Evolutionary conservation across 2,888 invertebrate genomes (phyloP), one percentile per base, ranked within the genome.

Genomic region (Drosophila acutilabella): DNA sequence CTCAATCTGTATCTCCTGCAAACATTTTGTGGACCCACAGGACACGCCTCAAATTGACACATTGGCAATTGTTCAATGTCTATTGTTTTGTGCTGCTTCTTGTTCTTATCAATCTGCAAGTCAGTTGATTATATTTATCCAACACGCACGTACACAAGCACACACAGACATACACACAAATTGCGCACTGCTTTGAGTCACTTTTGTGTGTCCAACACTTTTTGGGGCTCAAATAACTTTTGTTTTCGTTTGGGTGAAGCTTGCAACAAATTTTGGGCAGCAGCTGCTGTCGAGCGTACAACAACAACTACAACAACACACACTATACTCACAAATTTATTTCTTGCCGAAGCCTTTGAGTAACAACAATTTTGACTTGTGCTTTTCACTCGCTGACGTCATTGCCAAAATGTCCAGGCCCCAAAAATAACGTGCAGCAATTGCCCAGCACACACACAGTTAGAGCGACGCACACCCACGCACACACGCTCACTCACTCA

Each of bases 1-100:
- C 51, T 52, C 20, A 20, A 59, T 51, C 14, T 42, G 11, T 5
- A 4, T 40, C 0, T 41, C 4, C 4, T 18, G 10, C 11, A 26
- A 30, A 26, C 40, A 36, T 50, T 61, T 53, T 38, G 18, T 11
- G 38, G 20, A n/a, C 54, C 26, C 0, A n/a, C 18, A 10, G 8
- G 41, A 30, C 44, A 41, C 47, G 65, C 47, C 44, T 68, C 58
- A 73, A 62, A 71, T 78, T 81, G 82, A 78, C 82, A 71, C 75
- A 85, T 81, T 82, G 85, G 57, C 68, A 85, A 82, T 80, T 54
- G 62, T 47, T 23, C 36, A 36, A 20, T 14, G 36, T 11, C 54
- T 38, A 20, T 16, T 36, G 20, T 38, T 20, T n/a, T 14, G 14
- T 48, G 14, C 14, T 14, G 20, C 11, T 14, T n/a, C 38, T 38